Base-by-base conservation (phyloP, 2,113 vertebrate genomes). In the Hippocampus mohnikei region DNA sequence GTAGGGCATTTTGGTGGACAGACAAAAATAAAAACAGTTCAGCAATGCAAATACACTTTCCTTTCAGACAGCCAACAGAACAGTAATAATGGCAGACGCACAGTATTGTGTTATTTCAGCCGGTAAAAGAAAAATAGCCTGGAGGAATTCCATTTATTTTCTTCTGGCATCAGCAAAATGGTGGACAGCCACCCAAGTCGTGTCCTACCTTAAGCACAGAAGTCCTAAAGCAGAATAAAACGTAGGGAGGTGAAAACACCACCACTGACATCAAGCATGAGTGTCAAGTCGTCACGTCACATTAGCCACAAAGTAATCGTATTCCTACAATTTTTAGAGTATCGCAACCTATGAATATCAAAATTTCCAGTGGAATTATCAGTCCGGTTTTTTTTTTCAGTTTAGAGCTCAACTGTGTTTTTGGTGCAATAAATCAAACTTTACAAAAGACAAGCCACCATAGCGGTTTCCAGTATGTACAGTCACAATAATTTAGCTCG, bases 401-500 rank as follows among this genome's bases (percentile, higher is more conserved):
- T 71, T 77, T 50, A 72, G 37, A 70, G 33, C n/a, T 60, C 3
- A 75, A 73, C 33, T 62, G 11, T 16, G 44, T 75, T 83, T 80
- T 80, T 82, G 67, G 66, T 76, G 10, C 13, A 42, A 8, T 18
- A 10, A 25, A 10, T 46, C 15, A 5, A 27, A 16, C 13, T 25
- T 65, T 65, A 23, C 3, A 42, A 64, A 64, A 62, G 4, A 16
- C 13, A 15, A 18, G 33, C 16, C 29, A 18, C 33, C 18, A 2
- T 23, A 8, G 27, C 13, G 27, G 6, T 33, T 60, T 60, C 6
- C 5, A 63, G 20, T 42, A 63, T 18, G 23, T 65, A 74, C 74
- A 84, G 68, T 63, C 66, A 44, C 56, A 88, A 86, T 86, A 76
- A 88, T 75, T 80, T 83, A 79, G 48, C 59, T 76, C 0, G 37